A percentile compares a stretch with the other conserved stretches of the same genome.
Evolutionary conservation across 2,113 vertebrate species (phyloP).

Genomic region (Glaucidium brasilianum): DNA sequence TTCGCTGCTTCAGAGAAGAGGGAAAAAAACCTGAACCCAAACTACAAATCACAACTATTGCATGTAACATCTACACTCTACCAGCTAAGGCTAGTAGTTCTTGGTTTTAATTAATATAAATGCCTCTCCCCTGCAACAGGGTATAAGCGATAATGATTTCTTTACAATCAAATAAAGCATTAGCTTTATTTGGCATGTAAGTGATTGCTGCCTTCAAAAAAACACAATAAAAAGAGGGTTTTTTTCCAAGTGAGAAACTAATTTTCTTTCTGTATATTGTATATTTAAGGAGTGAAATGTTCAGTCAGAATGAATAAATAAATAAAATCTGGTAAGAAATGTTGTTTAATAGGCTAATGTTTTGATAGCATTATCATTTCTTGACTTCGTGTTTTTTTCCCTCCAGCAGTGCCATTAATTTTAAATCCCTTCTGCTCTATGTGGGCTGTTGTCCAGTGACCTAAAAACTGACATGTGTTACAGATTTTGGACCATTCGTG

Average conservation of each 20-base stretch:
- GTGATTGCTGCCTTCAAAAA: background rate
- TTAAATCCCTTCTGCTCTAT: constrained; percentile 36
- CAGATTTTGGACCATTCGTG: background rate
- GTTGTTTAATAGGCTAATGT: background rate
- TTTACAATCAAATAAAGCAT: background rate
- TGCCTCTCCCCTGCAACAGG: background rate
- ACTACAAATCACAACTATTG: background rate
- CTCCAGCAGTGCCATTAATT: constrained; percentile 24
- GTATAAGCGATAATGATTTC: constrained; percentile 4
- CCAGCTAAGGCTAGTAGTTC: background rate
- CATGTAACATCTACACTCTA: background rate
- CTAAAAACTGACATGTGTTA: constrained; percentile 27
- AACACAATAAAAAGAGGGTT: background rate
- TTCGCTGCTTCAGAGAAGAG: background rate
- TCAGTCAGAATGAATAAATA: background rate
- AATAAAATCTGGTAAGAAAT: background rate
- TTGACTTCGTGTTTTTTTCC: background rate
- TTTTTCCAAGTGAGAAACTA: background rate
- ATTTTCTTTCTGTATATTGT: background rate
- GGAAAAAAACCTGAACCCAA: background rate
- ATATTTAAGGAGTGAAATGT: background rate
- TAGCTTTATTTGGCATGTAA: background rate
- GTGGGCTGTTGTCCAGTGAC: constrained; percentile 56
- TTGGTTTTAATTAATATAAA: constrained; percentile 8
- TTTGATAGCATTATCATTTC: background rate